These are phyloP conservation scores for Dreissena polymorpha DNA, from an alignment of 1,140 invertebrate species.

Conservation along the genomic window DNA sequence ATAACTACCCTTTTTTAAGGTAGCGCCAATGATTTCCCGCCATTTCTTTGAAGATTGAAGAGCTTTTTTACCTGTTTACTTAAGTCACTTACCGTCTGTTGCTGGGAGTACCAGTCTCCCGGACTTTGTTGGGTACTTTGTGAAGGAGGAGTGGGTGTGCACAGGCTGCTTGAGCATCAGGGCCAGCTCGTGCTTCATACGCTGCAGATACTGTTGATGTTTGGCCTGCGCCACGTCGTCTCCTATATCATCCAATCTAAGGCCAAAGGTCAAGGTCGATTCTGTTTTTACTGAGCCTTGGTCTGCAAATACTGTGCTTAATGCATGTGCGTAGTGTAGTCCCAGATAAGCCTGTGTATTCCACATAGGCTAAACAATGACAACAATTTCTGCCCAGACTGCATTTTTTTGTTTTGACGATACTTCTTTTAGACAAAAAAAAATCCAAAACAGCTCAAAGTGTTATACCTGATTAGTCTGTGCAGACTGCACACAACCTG, in stretches of 20 bases:
- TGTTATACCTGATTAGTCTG: no score
- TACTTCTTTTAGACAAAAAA: no score
- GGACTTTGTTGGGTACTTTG: conserved; percentile 82
- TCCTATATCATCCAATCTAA: conserved; percentile 71
- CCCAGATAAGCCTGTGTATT: no score
- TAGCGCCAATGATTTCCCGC: no score
- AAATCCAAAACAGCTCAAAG: no score
- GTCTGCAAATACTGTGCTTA: neutral
- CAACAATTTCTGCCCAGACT: no score
- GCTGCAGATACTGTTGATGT: conserved; percentile 76
- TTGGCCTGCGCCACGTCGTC: conserved; percentile 64
- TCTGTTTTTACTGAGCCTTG: neutral
- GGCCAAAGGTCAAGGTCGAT: conserved; percentile 41
- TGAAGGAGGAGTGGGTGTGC: conserved; percentile 86
- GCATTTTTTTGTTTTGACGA: no score
- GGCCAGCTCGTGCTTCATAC: conserved; percentile 83
- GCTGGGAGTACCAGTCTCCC: conserved; percentile 66
- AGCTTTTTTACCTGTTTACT: no score
- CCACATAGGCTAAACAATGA: neutral
- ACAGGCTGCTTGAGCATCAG: conserved; percentile 83
- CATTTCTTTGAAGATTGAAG: no score
- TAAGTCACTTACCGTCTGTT: neutral
- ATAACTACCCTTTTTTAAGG: no score
- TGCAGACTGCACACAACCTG: no score
- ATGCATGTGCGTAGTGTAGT: no score